Percentiles rank a stretch among this genome's conserved stretches.
phyloP scores from a whole-genome alignment of 2,888 invertebrate species.

The Orthosia incerta region DNA sequence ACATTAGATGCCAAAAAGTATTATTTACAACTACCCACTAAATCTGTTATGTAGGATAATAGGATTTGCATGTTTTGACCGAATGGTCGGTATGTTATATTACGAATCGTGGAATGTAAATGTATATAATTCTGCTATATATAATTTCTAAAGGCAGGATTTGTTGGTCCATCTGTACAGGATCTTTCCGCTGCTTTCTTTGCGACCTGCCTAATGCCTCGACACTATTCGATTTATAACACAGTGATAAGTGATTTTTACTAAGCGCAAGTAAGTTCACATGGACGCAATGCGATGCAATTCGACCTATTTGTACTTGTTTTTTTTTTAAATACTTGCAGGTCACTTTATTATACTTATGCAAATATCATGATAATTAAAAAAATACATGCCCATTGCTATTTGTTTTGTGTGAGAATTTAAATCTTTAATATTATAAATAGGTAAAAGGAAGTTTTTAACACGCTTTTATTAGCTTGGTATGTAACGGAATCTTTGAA shows the following conservation, averaged over 20 bases:
- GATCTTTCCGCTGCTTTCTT: neutral
- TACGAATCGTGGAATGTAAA: neutral
- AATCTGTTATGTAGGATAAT: constrained; percentile 42
- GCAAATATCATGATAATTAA: neutral
- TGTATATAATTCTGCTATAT: no score
- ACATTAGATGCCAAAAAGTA: constrained; percentile 49
- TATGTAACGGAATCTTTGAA: no score
- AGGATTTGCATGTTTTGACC: constrained; percentile 51
- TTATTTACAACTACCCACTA: constrained; percentile 53
- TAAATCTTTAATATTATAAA: neutral
- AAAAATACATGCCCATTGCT: neutral
- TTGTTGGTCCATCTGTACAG: neutral
- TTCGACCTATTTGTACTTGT: no score
- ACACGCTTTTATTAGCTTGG: no score
- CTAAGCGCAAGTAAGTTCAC: no score
- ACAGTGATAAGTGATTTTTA: no score
- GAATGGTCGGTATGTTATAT: neutral
- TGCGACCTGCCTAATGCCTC: no score
- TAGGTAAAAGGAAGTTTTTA: no score
- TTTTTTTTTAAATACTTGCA: no score
- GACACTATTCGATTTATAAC: no score
- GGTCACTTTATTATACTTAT: no score
- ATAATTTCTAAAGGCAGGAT: neutral
- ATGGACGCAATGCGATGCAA: no score
- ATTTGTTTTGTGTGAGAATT: neutral